A percentile compares a stretch with the other conserved stretches of the same genome.
phyloP scores from a whole-genome alignment of 2,113 vertebrate species.

The Lagopus leucura region DNA sequence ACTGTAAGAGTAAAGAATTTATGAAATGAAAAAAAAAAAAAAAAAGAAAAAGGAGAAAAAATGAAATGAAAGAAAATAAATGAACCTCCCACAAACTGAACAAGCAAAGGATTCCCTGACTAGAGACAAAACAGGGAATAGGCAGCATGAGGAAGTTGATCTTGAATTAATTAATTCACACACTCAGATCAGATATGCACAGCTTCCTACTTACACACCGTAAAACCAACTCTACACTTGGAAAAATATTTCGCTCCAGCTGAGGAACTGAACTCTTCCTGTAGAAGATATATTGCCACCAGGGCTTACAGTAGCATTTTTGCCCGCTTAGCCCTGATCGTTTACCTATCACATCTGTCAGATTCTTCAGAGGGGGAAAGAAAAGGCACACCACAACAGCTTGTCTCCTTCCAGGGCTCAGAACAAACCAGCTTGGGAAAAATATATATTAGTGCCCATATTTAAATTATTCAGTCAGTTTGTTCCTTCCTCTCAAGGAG shows the following conservation, averaged over 20 bases:
- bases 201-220: constrained; percentile 8
- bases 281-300: constrained; percentile 41
- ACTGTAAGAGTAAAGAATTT: constrained; percentile 1
- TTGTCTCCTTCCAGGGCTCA: constrained; percentile 19
- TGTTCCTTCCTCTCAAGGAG: constrained; percentile 25
- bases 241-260: constrained; percentile 22
- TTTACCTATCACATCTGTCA: constrained; percentile 68
- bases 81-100: neutral
- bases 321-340: constrained; percentile 25
- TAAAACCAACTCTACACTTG: constrained; percentile 15
- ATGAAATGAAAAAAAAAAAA: neutral
- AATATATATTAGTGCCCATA: neutral
- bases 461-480: constrained; percentile 55
- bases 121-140: constrained; percentile 2
- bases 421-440: constrained; percentile 11
- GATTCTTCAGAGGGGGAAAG: neutral
- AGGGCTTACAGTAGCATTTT: constrained; percentile 37
- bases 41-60: fast-evolving
- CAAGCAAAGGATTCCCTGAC: neutral
- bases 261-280: constrained; percentile 19
- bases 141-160: neutral
- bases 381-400: neutral
- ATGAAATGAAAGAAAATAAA: neutral
- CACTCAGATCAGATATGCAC: constrained; percentile 2
- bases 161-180: constrained; percentile 45